phyloP scores from a whole-genome alignment of 2,888 invertebrate genomes.

The Sympetrum striolatum region DNA sequence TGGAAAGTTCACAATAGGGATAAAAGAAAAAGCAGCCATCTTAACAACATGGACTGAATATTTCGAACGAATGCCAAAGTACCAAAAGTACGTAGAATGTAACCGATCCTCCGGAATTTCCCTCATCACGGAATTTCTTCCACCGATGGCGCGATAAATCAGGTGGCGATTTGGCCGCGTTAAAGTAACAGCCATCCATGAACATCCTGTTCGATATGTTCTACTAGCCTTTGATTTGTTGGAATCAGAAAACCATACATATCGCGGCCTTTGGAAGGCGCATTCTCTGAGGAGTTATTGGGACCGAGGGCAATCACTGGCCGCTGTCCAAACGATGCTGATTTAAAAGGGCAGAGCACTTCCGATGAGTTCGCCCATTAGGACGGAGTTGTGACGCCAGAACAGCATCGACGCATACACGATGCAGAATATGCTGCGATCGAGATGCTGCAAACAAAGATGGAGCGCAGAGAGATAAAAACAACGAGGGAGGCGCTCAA shows the following conservation, averaged over 20 bases:
- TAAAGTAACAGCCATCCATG: neutral
- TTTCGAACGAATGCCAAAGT: no score
- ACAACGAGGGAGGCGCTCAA: neutral
- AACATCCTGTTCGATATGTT: neutral
- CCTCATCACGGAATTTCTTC: neutral
- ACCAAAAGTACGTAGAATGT: no score
- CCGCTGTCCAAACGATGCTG: neutral
- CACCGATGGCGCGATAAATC: neutral
- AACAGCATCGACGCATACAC: neutral
- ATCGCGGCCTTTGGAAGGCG: neutral
- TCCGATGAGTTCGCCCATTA: conserved; percentile 14
- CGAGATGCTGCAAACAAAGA: neutral
- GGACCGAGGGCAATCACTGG: neutral
- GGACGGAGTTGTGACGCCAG: neutral
- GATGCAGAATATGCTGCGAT: neutral
- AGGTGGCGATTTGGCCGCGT: neutral
- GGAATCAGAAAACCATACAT: conserved; percentile 2
- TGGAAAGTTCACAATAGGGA: no score
- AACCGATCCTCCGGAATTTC: neutral
- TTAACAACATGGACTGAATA: no score
- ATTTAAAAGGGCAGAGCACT: conserved; percentile 31
- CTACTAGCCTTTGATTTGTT: conserved; percentile 18
- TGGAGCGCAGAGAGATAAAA: neutral
- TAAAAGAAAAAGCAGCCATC: no score
- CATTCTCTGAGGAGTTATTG: neutral